A percentile compares a stretch with the other conserved stretches of the same genome.
Evolutionary conservation across 2,113 vertebrate species (phyloP).

Genomic region (Neolamprologus sp.): DNA sequence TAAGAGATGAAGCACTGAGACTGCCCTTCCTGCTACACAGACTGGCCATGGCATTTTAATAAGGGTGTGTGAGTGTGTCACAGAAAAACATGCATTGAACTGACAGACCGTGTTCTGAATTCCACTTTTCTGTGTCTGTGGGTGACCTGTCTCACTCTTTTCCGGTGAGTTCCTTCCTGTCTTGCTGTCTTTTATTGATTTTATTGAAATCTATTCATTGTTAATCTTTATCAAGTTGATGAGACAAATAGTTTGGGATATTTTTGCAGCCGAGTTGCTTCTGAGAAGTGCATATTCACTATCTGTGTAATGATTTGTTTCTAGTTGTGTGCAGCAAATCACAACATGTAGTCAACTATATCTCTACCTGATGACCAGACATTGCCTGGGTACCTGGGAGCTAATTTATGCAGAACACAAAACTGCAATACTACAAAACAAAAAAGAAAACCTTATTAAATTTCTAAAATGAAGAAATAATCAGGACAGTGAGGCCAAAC

Average conservation of each 20-base stretch:
- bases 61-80: neutral
- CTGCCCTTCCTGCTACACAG: constrained; percentile 25
- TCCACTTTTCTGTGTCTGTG: neutral
- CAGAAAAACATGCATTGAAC: constrained; percentile 4
- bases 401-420: neutral
- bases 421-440: neutral
- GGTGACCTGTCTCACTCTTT: neutral
- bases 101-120: neutral
- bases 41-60: constrained; percentile 37
- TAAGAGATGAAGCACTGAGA: constrained; percentile 54
- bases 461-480: neutral
- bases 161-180: neutral
- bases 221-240: neutral
- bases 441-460: neutral
- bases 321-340: constrained; percentile 26
- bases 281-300: neutral
- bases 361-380: neutral
- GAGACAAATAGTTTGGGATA: neutral
- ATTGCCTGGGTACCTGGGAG: neutral
- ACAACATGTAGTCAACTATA: constrained; percentile 33
- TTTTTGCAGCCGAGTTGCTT: neutral
- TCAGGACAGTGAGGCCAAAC: neutral
- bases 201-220: neutral
- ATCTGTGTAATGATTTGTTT: constrained; percentile 17
- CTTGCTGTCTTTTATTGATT: neutral